Base-by-base conservation (phyloP, 2,888 invertebrate genomes). In the Brachyptera putata region DNA sequence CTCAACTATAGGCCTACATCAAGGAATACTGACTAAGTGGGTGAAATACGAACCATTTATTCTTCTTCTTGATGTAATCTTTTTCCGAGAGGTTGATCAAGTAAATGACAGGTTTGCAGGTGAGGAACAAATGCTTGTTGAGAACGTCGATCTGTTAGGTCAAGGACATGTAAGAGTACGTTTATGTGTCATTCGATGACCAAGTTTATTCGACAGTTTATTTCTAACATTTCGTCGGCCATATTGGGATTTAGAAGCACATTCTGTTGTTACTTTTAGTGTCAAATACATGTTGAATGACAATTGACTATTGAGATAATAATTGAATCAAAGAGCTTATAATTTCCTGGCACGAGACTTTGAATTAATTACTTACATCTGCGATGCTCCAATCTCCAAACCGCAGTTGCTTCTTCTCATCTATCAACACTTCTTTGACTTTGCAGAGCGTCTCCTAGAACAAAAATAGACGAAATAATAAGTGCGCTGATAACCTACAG, bases 61-160 rank as follows among this genome's bases (percentile, higher is more conserved):
- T 98, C 79, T 97, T 98, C 81, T 97, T 98, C 69, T 95, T 86
- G 69, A 95, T 94, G 75, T 94, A 99, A 77, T 99, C 99, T 76
- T 95, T 96, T 76, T 98, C 96, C 0, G 97, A 91, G 64, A 99
- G 80, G 76, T 99, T 99, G 5, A 99, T 89, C 67, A 99, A 81
- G 75, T 99, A 99, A 67, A 99, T 87, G 60, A 93, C 91, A 0
- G 99, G 99, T 75, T 99, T 99, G 0, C 97, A 90, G 9, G 99
- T 99, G 65, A 99, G 79, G 74, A 99, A 95, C 67, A 98, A 78
- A 74, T 98, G 91, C 77, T 93, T 95, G 78, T 99, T 99, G 57
- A 99, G 79, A 41, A 94, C 80, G 77, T 98, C 96, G 75, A 97
- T 94, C 95, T 96, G 81, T 62, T 84, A 80, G n/a, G n/a, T n/a